Percentiles rank a stretch among this genome's conserved stretches.
Conservation (phyloP, 2,888 invertebrate species). For the Apamea anceps region DNA sequence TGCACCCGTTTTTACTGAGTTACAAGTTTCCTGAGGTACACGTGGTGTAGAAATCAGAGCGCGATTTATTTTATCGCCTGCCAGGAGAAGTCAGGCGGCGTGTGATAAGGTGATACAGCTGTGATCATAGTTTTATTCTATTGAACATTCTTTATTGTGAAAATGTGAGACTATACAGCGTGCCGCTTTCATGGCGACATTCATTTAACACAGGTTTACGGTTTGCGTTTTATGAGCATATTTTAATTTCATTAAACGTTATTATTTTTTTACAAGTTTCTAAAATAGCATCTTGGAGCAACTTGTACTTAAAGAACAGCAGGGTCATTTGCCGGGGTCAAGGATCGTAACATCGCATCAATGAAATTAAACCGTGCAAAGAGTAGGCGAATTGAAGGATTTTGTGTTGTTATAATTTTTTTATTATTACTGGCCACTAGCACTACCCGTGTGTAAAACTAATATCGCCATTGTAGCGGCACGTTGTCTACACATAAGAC, state of each 20-base stretch:
- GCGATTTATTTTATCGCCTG: conserved; percentile 36
- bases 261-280: too few relatives aligned
- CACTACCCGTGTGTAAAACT: not conserved
- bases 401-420: too few relatives aligned
- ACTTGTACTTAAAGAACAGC: too few relatives aligned
- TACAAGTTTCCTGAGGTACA: conserved; percentile 21
- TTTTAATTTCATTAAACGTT: too few relatives aligned
- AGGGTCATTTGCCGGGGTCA: too few relatives aligned
- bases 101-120: conserved; percentile 7
- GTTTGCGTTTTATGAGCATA: too few relatives aligned
- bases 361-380: too few relatives aligned
- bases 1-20: conserved; percentile 4
- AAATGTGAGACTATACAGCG: not conserved
- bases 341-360: too few relatives aligned
- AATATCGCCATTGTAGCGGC: not conserved
- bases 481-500: not conserved
- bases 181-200: too few relatives aligned
- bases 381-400: not conserved
- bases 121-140: not conserved
- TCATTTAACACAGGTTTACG: too few relatives aligned
- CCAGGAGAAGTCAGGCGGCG: conserved; percentile 40
- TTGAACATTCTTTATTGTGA: not conserved
- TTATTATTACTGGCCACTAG: not conserved
- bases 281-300: too few relatives aligned
- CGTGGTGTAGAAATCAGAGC: conserved; percentile 46